A percentile compares a stretch with the other conserved stretches of the same genome.
Conservation (phyloP, 2,113 vertebrate genomes). For the Marcusenius ussheri region DNA sequence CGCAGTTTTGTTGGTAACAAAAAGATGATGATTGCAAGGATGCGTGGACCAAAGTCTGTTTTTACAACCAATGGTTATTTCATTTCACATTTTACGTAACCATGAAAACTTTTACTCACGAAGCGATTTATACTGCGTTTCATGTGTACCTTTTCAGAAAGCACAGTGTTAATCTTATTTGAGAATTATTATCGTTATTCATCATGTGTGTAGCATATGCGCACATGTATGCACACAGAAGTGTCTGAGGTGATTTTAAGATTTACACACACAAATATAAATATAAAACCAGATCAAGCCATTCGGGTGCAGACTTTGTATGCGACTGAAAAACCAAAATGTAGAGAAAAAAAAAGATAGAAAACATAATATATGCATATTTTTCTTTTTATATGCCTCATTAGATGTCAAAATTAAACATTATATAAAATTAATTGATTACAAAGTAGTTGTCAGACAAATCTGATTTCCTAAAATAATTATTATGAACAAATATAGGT, state of each 20-base stretch:
- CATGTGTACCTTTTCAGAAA: background rate
- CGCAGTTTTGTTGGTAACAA: background rate
- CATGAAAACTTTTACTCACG: background rate
- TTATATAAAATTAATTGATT: constrained; percentile 13
- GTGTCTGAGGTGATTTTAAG: background rate
- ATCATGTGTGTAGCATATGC: background rate
- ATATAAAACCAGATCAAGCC: background rate
- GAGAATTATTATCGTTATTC: background rate
- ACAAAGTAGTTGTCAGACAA: constrained; percentile 8
- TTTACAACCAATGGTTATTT: background rate
- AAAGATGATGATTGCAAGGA: background rate
- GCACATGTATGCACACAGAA: background rate
- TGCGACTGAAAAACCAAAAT: background rate
- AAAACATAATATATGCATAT: constrained; percentile 4
- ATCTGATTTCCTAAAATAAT: constrained; percentile 31
- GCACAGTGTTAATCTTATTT: background rate
- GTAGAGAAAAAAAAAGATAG: background rate
- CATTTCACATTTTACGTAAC: background rate
- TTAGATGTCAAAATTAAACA: constrained; percentile 11
- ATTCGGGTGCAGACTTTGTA: background rate
- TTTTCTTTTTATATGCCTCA: background rate
- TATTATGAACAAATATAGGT: constrained; percentile 55
- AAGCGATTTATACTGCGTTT: background rate
- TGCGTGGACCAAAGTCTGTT: background rate
- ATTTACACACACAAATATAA: background rate